Percentiles rank a stretch among this genome's conserved stretches.
phyloP scores from a whole-genome alignment of 2,888 invertebrate genomes.

The Parnassius mnemosyne region DNA sequence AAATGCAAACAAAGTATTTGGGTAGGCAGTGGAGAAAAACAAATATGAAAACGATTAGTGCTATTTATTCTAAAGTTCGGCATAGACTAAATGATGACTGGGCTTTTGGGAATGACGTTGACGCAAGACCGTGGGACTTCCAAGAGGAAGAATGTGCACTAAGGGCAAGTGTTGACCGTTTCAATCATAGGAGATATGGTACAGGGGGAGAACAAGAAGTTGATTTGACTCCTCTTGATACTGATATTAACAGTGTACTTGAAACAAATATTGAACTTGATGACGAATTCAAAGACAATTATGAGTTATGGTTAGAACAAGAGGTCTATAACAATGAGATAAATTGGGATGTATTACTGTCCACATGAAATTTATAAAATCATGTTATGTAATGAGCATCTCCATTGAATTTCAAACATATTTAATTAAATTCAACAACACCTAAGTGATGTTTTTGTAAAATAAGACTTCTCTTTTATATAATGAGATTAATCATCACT shows the following conservation, averaged over 20 bases:
- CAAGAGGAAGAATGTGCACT: conserved; percentile 98
- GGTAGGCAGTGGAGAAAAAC: conserved; percentile 99
- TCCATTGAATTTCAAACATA: conserved; percentile 5
- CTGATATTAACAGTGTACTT: conserved; percentile 90
- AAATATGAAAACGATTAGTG: conserved; percentile 99
- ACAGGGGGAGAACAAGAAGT: conserved; percentile 76
- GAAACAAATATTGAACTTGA: conserved; percentile 90
- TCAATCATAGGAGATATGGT: conserved; percentile 95
- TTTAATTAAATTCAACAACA: conserved; percentile 6
- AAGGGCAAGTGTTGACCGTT: conserved; percentile 95
- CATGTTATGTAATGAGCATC: not conserved
- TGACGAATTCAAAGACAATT: conserved; percentile 95
- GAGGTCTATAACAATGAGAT: conserved; percentile 95
- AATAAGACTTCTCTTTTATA: conserved; percentile 24
- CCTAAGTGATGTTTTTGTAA: conserved; percentile 14
- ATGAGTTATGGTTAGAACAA: conserved; percentile 96
- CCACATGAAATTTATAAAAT: conserved; percentile 43
- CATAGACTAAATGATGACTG: conserved; percentile 99
- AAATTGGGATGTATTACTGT: conserved; percentile 85
- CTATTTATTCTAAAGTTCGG: conserved; percentile 98
- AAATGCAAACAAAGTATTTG: conserved; percentile 99
- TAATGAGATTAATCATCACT: conserved; percentile 23
- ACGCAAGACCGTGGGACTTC: conserved; percentile 98
- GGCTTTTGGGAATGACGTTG: conserved; percentile 99
- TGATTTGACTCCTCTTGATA: conserved; percentile 86